Evolutionary conservation across 2,888 invertebrate genomes (phyloP), one percentile per base, ranked within the genome.

Genomic region (Beris chalybata): DNA sequence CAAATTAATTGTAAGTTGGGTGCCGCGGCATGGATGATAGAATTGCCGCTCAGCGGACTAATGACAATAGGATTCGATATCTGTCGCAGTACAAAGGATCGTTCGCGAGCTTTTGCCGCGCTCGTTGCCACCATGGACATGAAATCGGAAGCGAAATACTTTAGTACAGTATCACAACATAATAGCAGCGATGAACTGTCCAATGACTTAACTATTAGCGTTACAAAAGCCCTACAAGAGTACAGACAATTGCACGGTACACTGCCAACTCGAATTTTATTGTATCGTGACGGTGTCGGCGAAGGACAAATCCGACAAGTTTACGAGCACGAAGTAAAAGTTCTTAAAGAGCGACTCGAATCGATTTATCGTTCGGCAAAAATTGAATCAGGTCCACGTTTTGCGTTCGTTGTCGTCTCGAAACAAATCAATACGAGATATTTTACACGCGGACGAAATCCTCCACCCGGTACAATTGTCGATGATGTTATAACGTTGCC

Each of bases 1-100:
- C 97, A 98, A 77, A 85, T 98, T 63, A 93, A 93, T 77, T 93
- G 93, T 76, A 98, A 97, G 82, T 79, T 97, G 45, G 97, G 97
- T 1, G 97, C 95, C 1, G 89, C 92, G 0, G 92, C 95, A 0
- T 97, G 96, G 96, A 83, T 86, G 7, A 85, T 94, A 0, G 83
- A 86, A 0, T 83, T 92, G 38, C 92, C 93, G 0, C 72, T 88
- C 0, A 78, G 78, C 2, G 83, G 83, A 22, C 80, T 91, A 4
- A 94, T 97, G 93, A 87, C 94, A 0, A 84, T 92, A 12, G 96
- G 93, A 0, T 93, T 91, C 75, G 96, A 96, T 77, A 91, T 92
- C 4, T 94, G 93, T 74, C 92, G 94, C 76, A 93, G 95, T 76
- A 86, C 90, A 0, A 85, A 85, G 3, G 81, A 84, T 58, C 89